Evolutionary conservation across 1,140 invertebrate genomes (phyloP).

Genomic region (Acromyrmex charruanus): DNA sequence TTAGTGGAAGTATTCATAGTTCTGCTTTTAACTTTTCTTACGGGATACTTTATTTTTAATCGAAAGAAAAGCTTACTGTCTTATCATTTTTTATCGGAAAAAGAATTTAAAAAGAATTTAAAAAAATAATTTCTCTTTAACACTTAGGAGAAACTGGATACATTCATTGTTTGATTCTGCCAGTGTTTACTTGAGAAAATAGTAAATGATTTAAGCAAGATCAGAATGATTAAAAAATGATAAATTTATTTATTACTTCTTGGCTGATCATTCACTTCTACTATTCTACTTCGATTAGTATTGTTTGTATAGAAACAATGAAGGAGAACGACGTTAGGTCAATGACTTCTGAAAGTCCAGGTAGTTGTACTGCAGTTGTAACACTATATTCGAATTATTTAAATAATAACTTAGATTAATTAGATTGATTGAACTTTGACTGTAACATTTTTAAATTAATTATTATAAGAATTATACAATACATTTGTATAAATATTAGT

Average conservation of each 20-base stretch:
- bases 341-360: constrained; percentile 20
- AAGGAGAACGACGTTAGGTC: not conserved
- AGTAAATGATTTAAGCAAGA: not conserved
- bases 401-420: not conserved
- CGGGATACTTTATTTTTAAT: constrained; percentile 6
- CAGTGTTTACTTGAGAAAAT: not conserved
- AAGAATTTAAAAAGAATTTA: not conserved
- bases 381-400: constrained; percentile 1
- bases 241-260: not conserved
- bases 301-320: not conserved
- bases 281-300: not conserved
- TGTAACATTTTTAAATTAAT: not conserved
- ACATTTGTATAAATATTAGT: constrained; percentile 11
- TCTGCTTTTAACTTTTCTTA: not conserved
- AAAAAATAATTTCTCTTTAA: not conserved
- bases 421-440: not conserved
- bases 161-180: not conserved
- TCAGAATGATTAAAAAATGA: not conserved
- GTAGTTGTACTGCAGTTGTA: not conserved
- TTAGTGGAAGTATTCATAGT: not conserved
- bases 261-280: not conserved
- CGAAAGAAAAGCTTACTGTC: not conserved
- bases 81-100: not conserved
- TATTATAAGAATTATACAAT: not conserved
- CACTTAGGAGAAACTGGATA: not conserved